These are phyloP conservation scores for Lota lota DNA, from an alignment of 2,113 vertebrate genomes.

Conservation along the genomic window DNA sequence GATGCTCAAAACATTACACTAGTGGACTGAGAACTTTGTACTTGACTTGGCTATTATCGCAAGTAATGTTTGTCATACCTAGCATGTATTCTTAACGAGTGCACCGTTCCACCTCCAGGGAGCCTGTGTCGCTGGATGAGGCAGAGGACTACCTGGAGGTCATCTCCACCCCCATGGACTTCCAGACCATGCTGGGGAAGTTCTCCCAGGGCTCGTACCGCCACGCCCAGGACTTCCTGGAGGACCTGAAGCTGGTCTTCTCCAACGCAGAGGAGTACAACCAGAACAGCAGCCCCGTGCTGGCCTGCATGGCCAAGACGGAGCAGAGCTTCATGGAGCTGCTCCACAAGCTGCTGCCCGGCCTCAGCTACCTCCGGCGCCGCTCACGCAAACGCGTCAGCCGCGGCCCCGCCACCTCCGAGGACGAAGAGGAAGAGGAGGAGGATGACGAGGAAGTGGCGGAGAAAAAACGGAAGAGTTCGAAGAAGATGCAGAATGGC, in stretches of 20 bases:
- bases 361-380: slow-evolving; percentile 84
- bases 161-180: slow-evolving; percentile 92
- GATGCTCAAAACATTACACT: too few species aligned
- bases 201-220: slow-evolving; percentile 83
- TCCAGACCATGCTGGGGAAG: slow-evolving; percentile 92
- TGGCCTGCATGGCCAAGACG: slow-evolving; percentile 87
- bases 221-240: slow-evolving; percentile 85
- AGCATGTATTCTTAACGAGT: background rate
- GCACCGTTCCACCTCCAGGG: slow-evolving; percentile 66
- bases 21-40: too few species aligned
- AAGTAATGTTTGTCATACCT: too few species aligned
- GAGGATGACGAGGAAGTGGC: slow-evolving; percentile 31
- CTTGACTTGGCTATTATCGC: too few species aligned
- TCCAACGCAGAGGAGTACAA: slow-evolving; percentile 93
- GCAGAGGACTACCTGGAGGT: slow-evolving; percentile 92
- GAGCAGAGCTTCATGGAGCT: slow-evolving; percentile 89
- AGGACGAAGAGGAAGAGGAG: slow-evolving; percentile 50
- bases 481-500: slow-evolving; percentile 63
- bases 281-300: slow-evolving; percentile 84
- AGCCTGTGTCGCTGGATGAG: slow-evolving; percentile 89
- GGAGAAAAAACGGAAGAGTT: slow-evolving; percentile 17
- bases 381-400: slow-evolving; percentile 77
- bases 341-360: slow-evolving; percentile 87
- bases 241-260: slow-evolving; percentile 92
- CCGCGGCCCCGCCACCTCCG: slow-evolving; percentile 40